These are phyloP conservation scores for Plectropomus leopardus DNA, from an alignment of 2,113 vertebrate species.

Conservation along the genomic window DNA sequence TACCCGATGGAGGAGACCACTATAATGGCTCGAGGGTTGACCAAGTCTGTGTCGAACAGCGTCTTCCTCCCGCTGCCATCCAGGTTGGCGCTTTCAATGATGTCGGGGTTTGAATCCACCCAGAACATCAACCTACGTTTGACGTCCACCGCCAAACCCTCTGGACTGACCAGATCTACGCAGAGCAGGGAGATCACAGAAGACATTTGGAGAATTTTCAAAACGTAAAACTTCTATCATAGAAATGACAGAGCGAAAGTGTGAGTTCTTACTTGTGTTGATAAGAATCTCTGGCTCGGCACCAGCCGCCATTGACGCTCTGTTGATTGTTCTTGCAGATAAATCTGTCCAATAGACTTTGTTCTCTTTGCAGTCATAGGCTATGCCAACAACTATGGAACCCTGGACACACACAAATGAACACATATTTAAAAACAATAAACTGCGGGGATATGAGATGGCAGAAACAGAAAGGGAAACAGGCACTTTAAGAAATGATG, in stretches of 20 bases:
- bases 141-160: constrained; percentile 93
- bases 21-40: constrained; percentile 95
- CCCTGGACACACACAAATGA: constrained; percentile 84
- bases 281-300: constrained; percentile 92
- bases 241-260: neutral
- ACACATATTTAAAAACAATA: too few relatives aligned
- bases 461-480: too few relatives aligned
- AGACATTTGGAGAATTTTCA: neutral
- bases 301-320: constrained; percentile 87
- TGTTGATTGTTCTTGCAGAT: constrained; percentile 91
- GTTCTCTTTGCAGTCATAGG: constrained; percentile 93
- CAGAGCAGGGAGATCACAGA: neutral
- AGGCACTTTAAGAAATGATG: too few relatives aligned
- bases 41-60: constrained; percentile 90
- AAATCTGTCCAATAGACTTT: constrained; percentile 96
- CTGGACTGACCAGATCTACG: constrained; percentile 94
- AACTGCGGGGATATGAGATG: too few relatives aligned
- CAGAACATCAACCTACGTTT: constrained; percentile 91
- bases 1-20: constrained; percentile 93
- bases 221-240: neutral
- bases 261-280: constrained; percentile 85
- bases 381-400: constrained; percentile 95
- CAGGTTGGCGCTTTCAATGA: constrained; percentile 90
- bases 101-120: constrained; percentile 94
- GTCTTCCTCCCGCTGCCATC: constrained; percentile 89